Evolutionary conservation across 1,140 invertebrate species (phyloP), one percentile per base, ranked within the genome.

Genomic region (Scaptomyza pallida): DNA sequence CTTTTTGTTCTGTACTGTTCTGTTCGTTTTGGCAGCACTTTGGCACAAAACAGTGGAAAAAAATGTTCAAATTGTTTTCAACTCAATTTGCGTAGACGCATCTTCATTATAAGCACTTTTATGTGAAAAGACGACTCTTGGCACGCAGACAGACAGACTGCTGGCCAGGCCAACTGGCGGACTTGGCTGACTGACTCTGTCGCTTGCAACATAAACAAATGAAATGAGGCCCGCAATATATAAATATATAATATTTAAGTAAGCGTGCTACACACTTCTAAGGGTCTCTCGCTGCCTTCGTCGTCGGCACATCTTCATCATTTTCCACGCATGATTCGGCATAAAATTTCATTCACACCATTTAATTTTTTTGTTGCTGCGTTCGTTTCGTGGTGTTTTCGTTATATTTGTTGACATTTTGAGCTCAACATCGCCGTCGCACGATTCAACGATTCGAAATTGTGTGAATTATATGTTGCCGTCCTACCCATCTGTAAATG

Each of bases 291-390:
- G 3, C 6, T 6, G 3, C 2, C 43, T 51, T 65, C 41, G 16
- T 55, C 48, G 50, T 41, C 50, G 78, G 74, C 82, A n/a, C n/a
- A 88, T 65, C 82, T 78, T 88, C 83, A 88, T 86, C 82, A 86
- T 88, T 75, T 88, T 75, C 67, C 83, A 88, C 62, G 83, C 82
- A 88, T 88, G 83, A 88, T 88, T 88, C 83, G 83, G 82, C 82
- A 88, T 88, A 88, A 88, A 88, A 88, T 88, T 88, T 78, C 75
- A 64, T 88, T 88, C 83, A 89, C 82, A 88, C 82, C 82, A 88
- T 88, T 88, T 89, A 72, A 88, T 82, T 88, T 88, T 89, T 59
- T 30, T 30, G 2, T 30, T 30, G 8, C 9, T 30, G 2, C 3
- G 4, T 26, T 26, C 23, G 23, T 30, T 30, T 30, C 9, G 5